Evolutionary conservation across 2,797 vertebrate species (phyloP), one percentile per base, ranked within the genome.

Genomic region (Mormyrus hasselquistii): DNA sequence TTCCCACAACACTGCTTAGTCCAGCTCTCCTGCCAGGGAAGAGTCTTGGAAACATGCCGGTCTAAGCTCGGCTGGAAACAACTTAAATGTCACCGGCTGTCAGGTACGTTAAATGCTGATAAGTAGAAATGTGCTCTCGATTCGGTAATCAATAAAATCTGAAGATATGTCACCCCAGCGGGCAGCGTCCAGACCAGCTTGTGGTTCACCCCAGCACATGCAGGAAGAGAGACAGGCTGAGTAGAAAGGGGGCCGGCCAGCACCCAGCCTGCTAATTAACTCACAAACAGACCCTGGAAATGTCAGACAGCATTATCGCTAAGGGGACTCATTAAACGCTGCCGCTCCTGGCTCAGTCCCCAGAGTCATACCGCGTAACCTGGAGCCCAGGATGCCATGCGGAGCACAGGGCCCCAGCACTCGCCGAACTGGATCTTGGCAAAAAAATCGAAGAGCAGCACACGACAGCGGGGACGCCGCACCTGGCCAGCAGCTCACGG

Each of bases 241-340:
- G 93, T 90, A 91, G 90, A 91, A 90, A 89, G 90, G 93, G 89
- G 91, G 92, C 91, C 62, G 0, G 14, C 88, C 83, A 90, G 84
- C 89, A 84, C 88, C 91, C 87, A 92, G 92, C 92, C 92, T 91
- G 93, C 93, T 96, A 95, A 96, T 96, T 94, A 96, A 95, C 95
- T 94, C 92, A 90, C 91, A 95, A 93, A 94, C 92, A 91, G 86
- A 91, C 65, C 84, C 92, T 94, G 94, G 92, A 96, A 95, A 96
- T 95, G 94, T 95, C 93, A 93, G 91, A 84, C 91, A 88, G 90
- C 86, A 86, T 88, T 88, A 84, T 69, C 92, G 95, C 96, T 95
- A 92, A 89, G 89, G 96, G 95, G 95, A 96, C 96, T 95, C 95
- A 96, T 97, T 96, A 96, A 93, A 94, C 90, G 90, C 91, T 57